Evolutionary conservation across 1,140 invertebrate species (phyloP), one percentile per base, ranked within the genome.

Genomic region (Scaptomyza pallida): DNA sequence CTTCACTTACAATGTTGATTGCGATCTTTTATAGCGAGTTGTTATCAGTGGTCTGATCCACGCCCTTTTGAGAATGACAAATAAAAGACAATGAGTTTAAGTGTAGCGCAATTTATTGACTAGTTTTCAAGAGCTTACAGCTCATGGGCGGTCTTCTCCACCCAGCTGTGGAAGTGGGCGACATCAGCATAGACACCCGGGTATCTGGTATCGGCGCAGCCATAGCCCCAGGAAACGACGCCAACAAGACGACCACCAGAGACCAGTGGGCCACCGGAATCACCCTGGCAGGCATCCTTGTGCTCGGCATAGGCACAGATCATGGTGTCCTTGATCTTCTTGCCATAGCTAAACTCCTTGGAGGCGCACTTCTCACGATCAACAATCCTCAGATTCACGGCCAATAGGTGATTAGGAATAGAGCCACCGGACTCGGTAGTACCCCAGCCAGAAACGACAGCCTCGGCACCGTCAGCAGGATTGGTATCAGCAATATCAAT

Each of bases 101-200:
- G 5, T 35, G 26, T 17, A 16, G 10, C 13, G 37, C 5, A 57
- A 26, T 71, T 71, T 71, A 65, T 57, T 71, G 6, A 37, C 26
- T 15, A 35, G 15, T 2, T 56, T 12, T 71, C 2, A 37, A 26
- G 26, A 6, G 21, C 37, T 74, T 81, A 89, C 45, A 89, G 5
- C 0, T 80, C 75, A 2, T 23, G 12, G 43, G 81, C 81, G 45
- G 81, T 80, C 6, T 17, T 33, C 57, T 71, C 77, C 63, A 88
- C 68, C 93, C 93, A 93, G 15, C 75, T 45, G 30, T 65, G 74
- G 52, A 91, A 86, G 37, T 47, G 35, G 10, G 88, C 63, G 1
- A 94, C 92, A 54, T 94, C 92, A 2, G 94, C 93, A 70, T 94
- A 95, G 12, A 95, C 93, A 10, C 94, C 94, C 0, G 95, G 94